Evolutionary conservation across 2,113 vertebrate genomes (phyloP).

Genomic region (Leptobrachium ailaonicum): DNA sequence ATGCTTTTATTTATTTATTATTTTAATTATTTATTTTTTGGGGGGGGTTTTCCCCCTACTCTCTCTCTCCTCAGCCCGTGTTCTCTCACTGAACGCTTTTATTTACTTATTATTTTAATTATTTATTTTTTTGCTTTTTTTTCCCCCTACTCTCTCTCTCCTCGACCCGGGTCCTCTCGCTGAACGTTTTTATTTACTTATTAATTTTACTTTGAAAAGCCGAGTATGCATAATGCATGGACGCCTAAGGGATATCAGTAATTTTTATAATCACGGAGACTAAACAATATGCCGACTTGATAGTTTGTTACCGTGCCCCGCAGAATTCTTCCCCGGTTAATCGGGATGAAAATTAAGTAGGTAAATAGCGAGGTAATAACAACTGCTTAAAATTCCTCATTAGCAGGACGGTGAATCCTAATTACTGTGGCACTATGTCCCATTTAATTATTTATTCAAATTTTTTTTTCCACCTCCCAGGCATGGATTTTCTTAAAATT

Average conservation of each 20-base stretch:
- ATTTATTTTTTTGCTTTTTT: constrained; percentile 2
- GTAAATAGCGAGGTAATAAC: background rate
- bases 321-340: background rate
- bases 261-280: background rate
- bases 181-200: background rate
- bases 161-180: background rate
- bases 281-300: constrained; percentile 3
- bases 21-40: no score
- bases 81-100: no score
- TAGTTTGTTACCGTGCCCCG: background rate
- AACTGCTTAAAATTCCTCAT: background rate
- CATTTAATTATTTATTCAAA: no score
- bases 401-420: background rate
- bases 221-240: constrained; percentile 6
- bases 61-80: no score
- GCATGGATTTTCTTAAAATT: no score
- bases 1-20: no score
- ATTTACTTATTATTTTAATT: no score
- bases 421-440: background rate
- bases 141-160: background rate
- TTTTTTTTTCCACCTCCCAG: no score
- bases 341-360: background rate
- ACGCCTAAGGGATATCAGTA: constrained; percentile 15
- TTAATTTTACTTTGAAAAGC: constrained; percentile 1
- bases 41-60: no score